These are phyloP conservation scores for Stenichneumon culpator DNA, from an alignment of 2,888 invertebrate species.

Conservation along the genomic window DNA sequence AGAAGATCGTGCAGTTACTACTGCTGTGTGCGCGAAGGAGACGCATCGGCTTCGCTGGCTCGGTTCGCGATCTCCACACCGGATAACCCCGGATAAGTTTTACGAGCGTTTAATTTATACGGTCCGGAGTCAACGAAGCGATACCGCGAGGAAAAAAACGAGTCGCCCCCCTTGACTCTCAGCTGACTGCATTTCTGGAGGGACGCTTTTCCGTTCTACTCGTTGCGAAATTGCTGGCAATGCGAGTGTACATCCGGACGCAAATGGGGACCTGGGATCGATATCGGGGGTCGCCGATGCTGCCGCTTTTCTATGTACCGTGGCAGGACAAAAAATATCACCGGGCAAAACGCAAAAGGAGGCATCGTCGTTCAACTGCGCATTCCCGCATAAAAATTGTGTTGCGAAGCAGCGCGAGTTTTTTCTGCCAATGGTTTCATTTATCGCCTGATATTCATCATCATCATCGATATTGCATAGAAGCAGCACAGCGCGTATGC, in stretches of 20 bases:
- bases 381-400: constrained; percentile 7
- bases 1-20: not conserved
- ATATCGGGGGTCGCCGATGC: constrained; percentile 37
- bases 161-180: constrained; percentile 8
- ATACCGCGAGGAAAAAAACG: constrained; percentile 41
- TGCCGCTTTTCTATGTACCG: not conserved
- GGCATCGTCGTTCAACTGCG: constrained; percentile 14
- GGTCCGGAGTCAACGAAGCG: constrained; percentile 64
- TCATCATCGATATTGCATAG: not conserved
- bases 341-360: not conserved
- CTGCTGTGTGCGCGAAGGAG: constrained; percentile 36
- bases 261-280: constrained; percentile 50
- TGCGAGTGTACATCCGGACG: constrained; percentile 63
- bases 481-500: not conserved
- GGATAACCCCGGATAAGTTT: constrained; percentile 63
- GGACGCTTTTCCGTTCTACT: constrained; percentile 28
- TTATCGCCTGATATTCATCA: not conserved
- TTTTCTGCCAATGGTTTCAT: not conserved
- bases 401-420: not conserved
- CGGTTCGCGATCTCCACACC: constrained; percentile 70
- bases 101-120: constrained; percentile 70
- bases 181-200: constrained; percentile 35
- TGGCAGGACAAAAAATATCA: not conserved
- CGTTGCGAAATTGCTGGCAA: constrained; percentile 58
- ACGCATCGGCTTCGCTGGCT: constrained; percentile 68